Evolutionary conservation across 2,797 vertebrate species (phyloP), one percentile per base, ranked within the genome.

Genomic region (Adelosebastes latens): DNA sequence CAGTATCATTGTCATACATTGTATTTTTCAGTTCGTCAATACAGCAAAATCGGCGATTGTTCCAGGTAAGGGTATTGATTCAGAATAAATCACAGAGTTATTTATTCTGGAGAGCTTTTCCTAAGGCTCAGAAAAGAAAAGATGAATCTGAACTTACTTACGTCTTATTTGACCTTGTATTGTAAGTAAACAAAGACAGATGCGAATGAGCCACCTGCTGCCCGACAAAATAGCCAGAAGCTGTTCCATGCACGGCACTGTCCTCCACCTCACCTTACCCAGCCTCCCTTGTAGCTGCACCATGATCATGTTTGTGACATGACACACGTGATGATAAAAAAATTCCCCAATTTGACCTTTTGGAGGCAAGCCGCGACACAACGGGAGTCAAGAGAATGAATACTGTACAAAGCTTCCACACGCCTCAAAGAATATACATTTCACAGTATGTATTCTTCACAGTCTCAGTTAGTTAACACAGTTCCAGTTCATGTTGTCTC

Each of bases 101-200:
- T 81, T 29, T 68, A 24, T 27, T 64, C 18, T n/a, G 13, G 6
- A 60, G 32, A 64, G 78, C 31, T 56, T 49, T 68, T 42, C 14
- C 52, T 46, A 9, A 31, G 65, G 18, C 39, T 75, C 13, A 14
- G 55, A 75, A 8, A 24, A 61, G 55, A 20, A 78, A n/a, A 20
- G 18, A 75, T 77, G 27, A 27, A 32, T 68, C 46, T 49, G 20
- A 49, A 64, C 3, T 18, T 24, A 12, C 25, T 59, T 61, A 3
- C 27, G 59, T 63, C 39, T 64, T 27, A n/a, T 79, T 80, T 58
- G 46, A 76, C 67, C 62, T 81, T 72, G 66, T 14, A 8, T 13
- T 22, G 4, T 22, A 59, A 58, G 39, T 80, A 42, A 83, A 81
- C 60, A 61, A 67, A 82, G 70, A 70, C 74, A 65, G 67, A 79